Conservation (phyloP, 2,797 vertebrate genomes). For the Hipposideros larvatus region DNA sequence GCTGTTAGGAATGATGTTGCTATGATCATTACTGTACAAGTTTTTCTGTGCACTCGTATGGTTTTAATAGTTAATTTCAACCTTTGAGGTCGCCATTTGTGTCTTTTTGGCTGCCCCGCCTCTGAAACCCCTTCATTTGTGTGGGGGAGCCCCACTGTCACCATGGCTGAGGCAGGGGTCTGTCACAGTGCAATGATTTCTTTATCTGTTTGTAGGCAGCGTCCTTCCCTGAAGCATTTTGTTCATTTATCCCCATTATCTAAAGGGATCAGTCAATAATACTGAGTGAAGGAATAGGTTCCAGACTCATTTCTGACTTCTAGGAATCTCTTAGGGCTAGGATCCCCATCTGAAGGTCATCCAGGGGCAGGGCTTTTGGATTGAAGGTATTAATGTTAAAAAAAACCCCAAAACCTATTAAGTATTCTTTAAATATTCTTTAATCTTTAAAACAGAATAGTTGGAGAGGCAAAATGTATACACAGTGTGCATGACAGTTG, state of each 20-base stretch:
- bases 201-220: neutral
- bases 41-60: neutral
- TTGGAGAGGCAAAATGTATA: neutral
- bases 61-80: slow-evolving; percentile 1
- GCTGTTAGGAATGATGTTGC: neutral
- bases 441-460: neutral
- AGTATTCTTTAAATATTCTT: neutral
- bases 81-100: neutral
- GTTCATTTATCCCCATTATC: neutral
- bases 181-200: neutral
- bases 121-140: neutral
- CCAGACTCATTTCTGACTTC: slow-evolving; percentile 3
- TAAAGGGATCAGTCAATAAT: neutral
- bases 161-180: neutral
- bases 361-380: neutral
- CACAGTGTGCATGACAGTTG: neutral
- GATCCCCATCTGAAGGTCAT: neutral
- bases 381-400: neutral
- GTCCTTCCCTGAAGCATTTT: neutral
- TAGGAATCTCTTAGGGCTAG: neutral
- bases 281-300: neutral
- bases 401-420: neutral
- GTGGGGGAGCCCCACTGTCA: neutral
- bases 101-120: neutral
- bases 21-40: neutral